phyloP scores from a whole-genome alignment of 2,797 vertebrate genomes.

The Sebastes oblongus region DNA sequence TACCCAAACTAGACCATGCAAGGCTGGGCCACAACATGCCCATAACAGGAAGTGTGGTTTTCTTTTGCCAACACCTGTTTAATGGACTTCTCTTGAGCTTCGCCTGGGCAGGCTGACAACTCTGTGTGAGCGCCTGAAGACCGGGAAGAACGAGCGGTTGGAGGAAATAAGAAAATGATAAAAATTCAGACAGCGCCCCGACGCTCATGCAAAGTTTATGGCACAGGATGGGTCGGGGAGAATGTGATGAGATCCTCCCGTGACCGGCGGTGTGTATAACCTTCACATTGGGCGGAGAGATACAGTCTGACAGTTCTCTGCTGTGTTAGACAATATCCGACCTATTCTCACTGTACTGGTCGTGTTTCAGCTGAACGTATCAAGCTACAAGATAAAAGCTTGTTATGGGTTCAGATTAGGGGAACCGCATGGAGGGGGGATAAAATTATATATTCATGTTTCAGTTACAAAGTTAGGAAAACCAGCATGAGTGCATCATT shows the following conservation, averaged over 20 bases:
- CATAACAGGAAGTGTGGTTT: conserved; percentile 79
- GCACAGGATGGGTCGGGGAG: conserved; percentile 18
- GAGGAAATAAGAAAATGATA: conserved; percentile 50
- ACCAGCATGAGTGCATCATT: neutral
- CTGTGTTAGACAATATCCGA: conserved; percentile 3
- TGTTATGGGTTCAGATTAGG: neutral
- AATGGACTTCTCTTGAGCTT: conserved; percentile 72
- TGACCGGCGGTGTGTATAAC: conserved; percentile 36
- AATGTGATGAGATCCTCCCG: conserved; percentile 48
- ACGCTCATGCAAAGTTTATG: conserved; percentile 70
- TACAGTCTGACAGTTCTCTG: conserved; percentile 23
- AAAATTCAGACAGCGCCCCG: conserved; percentile 51
- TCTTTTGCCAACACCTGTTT: conserved; percentile 74
- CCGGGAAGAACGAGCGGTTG: neutral
- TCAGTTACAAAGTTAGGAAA: neutral
- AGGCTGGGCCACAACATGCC: conserved; percentile 63
- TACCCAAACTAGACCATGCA: conserved; percentile 44
- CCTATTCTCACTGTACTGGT: neutral
- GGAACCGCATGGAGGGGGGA: too few relatives aligned
- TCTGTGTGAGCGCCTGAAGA: conserved; percentile 15
- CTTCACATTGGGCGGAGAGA: conserved; percentile 35
- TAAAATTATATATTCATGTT: neutral
- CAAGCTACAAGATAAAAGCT: conserved; percentile 8
- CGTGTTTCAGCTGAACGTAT: conserved; percentile 21
- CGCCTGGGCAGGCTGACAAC: conserved; percentile 55